Base-by-base conservation (phyloP, 2,113 vertebrate genomes). In the Sclerurus mexicanus region DNA sequence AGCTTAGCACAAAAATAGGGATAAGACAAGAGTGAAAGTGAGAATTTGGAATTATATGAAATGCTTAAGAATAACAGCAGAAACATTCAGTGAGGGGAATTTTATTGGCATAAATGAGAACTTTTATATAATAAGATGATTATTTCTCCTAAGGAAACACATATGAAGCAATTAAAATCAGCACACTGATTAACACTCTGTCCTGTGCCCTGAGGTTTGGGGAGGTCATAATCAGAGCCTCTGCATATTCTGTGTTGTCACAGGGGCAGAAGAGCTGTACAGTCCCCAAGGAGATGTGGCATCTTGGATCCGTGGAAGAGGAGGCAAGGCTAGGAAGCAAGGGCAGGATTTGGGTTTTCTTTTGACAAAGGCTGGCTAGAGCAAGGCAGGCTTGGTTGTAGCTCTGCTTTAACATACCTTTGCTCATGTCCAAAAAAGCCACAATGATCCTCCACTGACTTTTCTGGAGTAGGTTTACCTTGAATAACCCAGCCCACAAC, bases 31-130 rank as follows among this genome's bases (percentile, higher is more conserved):
- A 75, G 79, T 49, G 50, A 74, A 74, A 60, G 27, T n/a, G 82
- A 58, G 67, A 66, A 52, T 44, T 59, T 83, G 37, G 16, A 75
- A 78, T 31, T 37, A 8, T 33, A 49, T 68, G 75, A 60, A 79
- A 22, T 22, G 17, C 53, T 73, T 73, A 64, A 72, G 50, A 80
- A 84, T 93, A 79, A 75, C 53, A 56, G 72, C 62, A 91, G 42
- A 47, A 75, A 80, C 81, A 79, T 35, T 85, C 44, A 74, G 81
- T 15, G n/a, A 79, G 56, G 52, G 69, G 63, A 71, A 74, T 91
- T 85, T 37, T 87, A 50, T 68, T 90, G 84, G 78, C 49, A 78
- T 82, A 94, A 96, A 93, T 58, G 30, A 88, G 50, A 76, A 59
- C 14, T 6, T 87, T 84, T 89, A 56, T 27, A 3, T 80, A 79